Evolutionary conservation across 2,888 invertebrate genomes (phyloP), one percentile per base, ranked within the genome.

Genomic region (Neocrepidodera transversa): DNA sequence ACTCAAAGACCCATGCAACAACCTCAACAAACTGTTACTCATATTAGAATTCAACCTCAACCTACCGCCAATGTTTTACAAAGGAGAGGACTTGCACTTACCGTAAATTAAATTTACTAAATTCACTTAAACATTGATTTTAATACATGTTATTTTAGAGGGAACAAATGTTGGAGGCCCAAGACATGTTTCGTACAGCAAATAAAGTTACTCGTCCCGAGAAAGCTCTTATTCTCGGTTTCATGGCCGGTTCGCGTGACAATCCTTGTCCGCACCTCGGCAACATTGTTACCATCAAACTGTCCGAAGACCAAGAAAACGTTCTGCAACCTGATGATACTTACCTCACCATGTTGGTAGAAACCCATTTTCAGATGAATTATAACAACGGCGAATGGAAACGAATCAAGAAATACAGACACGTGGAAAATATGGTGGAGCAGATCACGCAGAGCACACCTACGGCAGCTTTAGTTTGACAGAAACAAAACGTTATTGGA

Each of bases 371-470:
- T 87, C 95, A 97, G 79, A 94, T 98, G 93, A 97, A 98, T 82
- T 97, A 97, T 81, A 92, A 92, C 76, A 96, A 94, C 52, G 97
- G 97, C 20, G 96, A 97, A 77, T 98, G 97, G 97, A 96, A 96
- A 76, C 83, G 91, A 71, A 91, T 97, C 71, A 94, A 95, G 80
- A 97, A 97, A 74, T 92, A 90, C 78, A 84, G 93, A 58, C 88
- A 91, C 58, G 84, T 91, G 67, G 92, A 89, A 59, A 79, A 75
- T 65, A 68, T 76, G 18, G 75, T 77, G 10, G 79, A 80, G 28
- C 77, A 76, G 57, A 69, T 79, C 32, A 70, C 77, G 20, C 75
- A 75, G 52, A 77, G 72, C 62, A 70, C 77, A 16, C 76, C 75
- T 48, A 73, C 79, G 5, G 66, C 72, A 4, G 67, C 72, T 26